Base-by-base conservation (phyloP, 2,797 vertebrate genomes). In the Clarias laeviceps region DNA sequence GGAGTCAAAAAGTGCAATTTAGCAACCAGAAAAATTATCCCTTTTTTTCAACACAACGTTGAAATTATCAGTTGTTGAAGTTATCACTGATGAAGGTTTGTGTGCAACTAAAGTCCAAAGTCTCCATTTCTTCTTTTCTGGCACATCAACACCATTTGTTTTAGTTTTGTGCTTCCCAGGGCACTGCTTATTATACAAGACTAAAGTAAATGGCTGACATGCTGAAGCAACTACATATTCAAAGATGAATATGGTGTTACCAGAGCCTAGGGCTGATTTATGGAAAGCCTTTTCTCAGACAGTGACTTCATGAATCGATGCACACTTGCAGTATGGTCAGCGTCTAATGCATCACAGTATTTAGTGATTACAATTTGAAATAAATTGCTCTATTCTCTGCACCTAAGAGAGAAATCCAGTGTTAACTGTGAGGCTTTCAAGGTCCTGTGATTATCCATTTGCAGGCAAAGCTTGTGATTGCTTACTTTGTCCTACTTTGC, bases 401-500 rank as follows among this genome's bases (percentile, higher is more conserved):
- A 94, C 92, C 92, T 87, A 90, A 91, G 92, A 92, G 91, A 92
- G 90, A 91, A 92, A 93, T 93, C 93, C 92, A 94, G 93, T 92
- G 91, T 93, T 91, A 93, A 94, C 91, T 88, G 90, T 87, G 37
- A 92, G 90, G 89, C 92, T 94, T 92, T 92, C 92, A 95, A 94
- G 90, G 93, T 93, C 92, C 92, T 89, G 91, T 84, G 82, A 94
- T 94, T 94, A 94, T 94, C 94, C 94, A 95, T 94, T 95, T 90
- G 90, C 92, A 92, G 94, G 92, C 93, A 91, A 90, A 90, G 89
- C 85, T 89, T 90, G 91, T 94, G 93, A 96, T 95, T 95, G 94
- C 94, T 95, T 95, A 95, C 94, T 95, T 93, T 94, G 94, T 96
- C 94, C 95, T 94, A 95, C 95, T 96, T 95, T 95, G 90, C 91